Evolutionary conservation across 2,113 vertebrate genomes (phyloP).

Genomic region (Leucopsar rothschildi): DNA sequence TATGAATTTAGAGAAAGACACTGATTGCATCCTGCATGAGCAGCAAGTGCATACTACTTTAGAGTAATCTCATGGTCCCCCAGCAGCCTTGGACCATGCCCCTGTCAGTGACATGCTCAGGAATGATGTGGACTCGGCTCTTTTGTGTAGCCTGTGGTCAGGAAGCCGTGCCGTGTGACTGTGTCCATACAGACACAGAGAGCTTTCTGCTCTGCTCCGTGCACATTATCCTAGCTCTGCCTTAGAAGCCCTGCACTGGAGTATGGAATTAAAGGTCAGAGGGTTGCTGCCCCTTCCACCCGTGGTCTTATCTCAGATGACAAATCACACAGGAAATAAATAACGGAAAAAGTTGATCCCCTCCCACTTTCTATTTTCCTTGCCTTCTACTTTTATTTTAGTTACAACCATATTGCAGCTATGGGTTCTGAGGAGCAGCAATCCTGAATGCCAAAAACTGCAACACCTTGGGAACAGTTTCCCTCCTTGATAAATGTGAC

Average conservation of each 20-base stretch:
- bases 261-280: neutral
- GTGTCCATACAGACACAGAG: neutral
- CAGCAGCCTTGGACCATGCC: neutral
- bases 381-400: neutral
- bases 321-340: neutral
- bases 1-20: neutral
- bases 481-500: neutral
- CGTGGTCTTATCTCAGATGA: neutral
- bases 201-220: neutral
- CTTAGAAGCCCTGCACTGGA: neutral
- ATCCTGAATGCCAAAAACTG: neutral
- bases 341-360: neutral
- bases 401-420: neutral
- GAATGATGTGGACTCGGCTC: neutral
- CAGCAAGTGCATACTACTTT: neutral
- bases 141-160: neutral
- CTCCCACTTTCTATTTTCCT: neutral
- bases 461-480: neutral
- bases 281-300: neutral
- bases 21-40: neutral
- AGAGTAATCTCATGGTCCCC: neutral
- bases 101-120: neutral
- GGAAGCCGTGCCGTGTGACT: neutral
- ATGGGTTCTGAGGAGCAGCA: neutral
- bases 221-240: neutral